Evolutionary conservation across 2,113 vertebrate species (phyloP).

Genomic region (Petromus typicus): DNA sequence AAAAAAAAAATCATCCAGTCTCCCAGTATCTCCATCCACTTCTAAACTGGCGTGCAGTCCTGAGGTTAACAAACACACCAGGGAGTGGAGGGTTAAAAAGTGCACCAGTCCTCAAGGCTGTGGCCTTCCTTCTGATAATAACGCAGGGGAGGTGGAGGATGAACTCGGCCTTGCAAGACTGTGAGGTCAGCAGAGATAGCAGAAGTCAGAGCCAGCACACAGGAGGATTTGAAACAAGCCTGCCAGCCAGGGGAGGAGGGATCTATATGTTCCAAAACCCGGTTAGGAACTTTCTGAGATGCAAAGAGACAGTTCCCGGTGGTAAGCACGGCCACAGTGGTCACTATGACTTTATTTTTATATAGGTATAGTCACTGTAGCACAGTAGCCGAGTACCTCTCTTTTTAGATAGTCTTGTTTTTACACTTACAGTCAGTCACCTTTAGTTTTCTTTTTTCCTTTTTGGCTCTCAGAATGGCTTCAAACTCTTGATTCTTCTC

Average conservation of each 20-base stretch:
- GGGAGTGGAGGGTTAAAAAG: not conserved
- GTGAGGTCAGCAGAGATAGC: not conserved
- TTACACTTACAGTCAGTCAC: not conserved
- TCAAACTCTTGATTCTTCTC: not conserved
- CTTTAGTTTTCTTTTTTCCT: not conserved
- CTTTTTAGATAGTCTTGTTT: not conserved
- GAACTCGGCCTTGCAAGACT: not conserved
- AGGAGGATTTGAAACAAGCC: not conserved
- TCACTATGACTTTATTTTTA: not conserved
- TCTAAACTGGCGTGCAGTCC: not conserved
- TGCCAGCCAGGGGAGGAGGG: not conserved
- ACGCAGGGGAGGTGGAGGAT: too few species aligned
- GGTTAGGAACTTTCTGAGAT: too few species aligned
- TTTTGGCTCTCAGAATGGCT: not conserved
- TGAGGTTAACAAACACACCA: not conserved
- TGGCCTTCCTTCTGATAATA: not conserved
- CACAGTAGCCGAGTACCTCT: not conserved
- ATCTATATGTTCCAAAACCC: not conserved
- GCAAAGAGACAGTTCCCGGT: not conserved
- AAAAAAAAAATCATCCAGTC: not conserved
- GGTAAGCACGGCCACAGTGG: not conserved
- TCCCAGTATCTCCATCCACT: not conserved
- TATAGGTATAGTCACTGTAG: not conserved
- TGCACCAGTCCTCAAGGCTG: not conserved
- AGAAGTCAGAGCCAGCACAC: not conserved